Evolutionary conservation across 2,113 vertebrate genomes (phyloP), one percentile per base, ranked within the genome.

Genomic region (Hymenochirus boettgeri): DNA sequence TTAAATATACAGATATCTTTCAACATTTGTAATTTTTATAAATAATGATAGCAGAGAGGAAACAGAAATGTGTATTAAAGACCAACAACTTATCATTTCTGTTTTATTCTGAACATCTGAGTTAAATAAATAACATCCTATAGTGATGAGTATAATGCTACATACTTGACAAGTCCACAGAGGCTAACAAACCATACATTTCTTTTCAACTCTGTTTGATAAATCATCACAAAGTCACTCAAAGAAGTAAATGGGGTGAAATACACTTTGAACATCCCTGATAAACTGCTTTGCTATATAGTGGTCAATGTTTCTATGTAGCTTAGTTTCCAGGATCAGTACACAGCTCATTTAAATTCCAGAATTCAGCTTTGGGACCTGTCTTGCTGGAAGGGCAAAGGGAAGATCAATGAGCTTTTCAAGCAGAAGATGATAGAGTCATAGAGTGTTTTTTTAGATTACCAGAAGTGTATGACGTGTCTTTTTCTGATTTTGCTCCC

Each of bases 321-420:
- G 18, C 24, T 52, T 2, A 33, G 47, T 50, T 60, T 67, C 18
- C 51, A 51, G 56, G 65, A 67, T 67, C 65, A 67, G 17, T 27
- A 27, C 56, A 67, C 65, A 67, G 65, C 33, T 67, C 56, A 60
- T 67, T 67, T 67, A 67, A 59, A 67, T 60, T 67, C 65, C 57
- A 59, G 56, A 45, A 67, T 51, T 53, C 56, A 52, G 65, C 56
- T 24, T 60, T 60, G 47, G 65, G 57, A 45, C 25, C 33, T 52
- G 33, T 45, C 33, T 31, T 52, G 33, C 13, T 60, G 54, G 51
- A 37, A 37, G 54, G 22, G 45, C 15, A 66, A 45, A 58, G 26
- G 21, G 25, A 27, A 59, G 35, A 67, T 67, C 51, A 29, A 67
- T 59, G 46, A 42, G 31, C 37, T 67, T 60, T 60, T 67, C 56